phyloP scores from a whole-genome alignment of 1,140 invertebrate species.

The Drosophila jambulina region DNA sequence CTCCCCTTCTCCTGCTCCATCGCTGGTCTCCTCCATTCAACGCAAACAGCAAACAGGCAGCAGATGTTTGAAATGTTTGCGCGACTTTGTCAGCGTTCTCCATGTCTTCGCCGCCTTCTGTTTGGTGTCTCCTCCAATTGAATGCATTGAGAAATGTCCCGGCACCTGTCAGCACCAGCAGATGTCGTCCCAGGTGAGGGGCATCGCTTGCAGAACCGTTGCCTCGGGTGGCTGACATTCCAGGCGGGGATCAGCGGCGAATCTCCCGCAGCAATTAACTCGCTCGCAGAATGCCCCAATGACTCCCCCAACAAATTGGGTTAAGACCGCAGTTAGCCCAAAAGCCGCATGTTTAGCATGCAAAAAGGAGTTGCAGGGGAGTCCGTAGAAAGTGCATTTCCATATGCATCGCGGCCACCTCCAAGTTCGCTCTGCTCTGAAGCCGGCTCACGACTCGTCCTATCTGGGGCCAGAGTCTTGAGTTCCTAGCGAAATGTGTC shows the following conservation, averaged over 20 bases:
- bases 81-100: slow-evolving; percentile 65
- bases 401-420: slow-evolving; percentile 57
- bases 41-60: slow-evolving; percentile 50
- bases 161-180: slow-evolving; percentile 62
- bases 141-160: slow-evolving; percentile 66
- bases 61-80: slow-evolving; percentile 76
- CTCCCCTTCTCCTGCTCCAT: too few species aligned
- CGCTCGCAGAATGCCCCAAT: slow-evolving; percentile 34
- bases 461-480: slow-evolving; percentile 42
- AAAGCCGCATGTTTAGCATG: slow-evolving; percentile 44
- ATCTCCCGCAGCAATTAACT: slow-evolving; percentile 49
- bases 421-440: slow-evolving; percentile 9
- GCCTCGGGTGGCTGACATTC: slow-evolving; percentile 25
- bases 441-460: slow-evolving; percentile 53
- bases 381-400: slow-evolving; percentile 69
- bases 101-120: slow-evolving; percentile 27
- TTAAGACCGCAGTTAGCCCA: slow-evolving; percentile 62
- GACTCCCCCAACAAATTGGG: slow-evolving; percentile 55
- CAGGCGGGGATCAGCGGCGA: slow-evolving; percentile 8
- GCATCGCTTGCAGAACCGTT: slow-evolving; percentile 55
- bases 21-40: slow-evolving; percentile 42
- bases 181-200: slow-evolving; percentile 24
- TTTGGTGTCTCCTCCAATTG: slow-evolving; percentile 43
- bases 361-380: slow-evolving; percentile 18
- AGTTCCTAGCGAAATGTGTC: slow-evolving; percentile 73